Evolutionary conservation across 1,140 invertebrate species (phyloP).

Genomic region (Musca vetustissima): DNA sequence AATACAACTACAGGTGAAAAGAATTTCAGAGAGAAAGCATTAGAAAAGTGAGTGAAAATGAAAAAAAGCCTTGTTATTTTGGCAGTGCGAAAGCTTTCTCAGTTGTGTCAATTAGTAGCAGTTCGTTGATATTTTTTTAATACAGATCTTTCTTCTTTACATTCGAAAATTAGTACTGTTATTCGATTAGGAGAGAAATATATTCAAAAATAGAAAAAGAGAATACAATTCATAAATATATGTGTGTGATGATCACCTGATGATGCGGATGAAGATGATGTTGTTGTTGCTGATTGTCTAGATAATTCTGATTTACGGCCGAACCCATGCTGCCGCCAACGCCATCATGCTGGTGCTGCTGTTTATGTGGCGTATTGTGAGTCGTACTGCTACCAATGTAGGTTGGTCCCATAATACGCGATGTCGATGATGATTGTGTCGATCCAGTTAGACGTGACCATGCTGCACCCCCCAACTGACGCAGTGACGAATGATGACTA

Average conservation of each 20-base stretch:
- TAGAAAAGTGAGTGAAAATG: too few species aligned
- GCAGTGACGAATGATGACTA: constrained; percentile 48
- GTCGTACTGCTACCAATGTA: constrained; percentile 8
- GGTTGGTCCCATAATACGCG: constrained; percentile 14
- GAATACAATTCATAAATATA: too few species aligned
- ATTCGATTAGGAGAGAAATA: too few species aligned
- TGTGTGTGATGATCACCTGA: constrained; percentile 43
- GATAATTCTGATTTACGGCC: constrained; percentile 12
- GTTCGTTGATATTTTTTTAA: too few species aligned
- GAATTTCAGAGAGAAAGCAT: too few species aligned
- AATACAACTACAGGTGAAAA: too few species aligned
- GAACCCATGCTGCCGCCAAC: constrained; percentile 40
- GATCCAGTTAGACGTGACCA: neutral
- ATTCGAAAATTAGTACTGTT: too few species aligned
- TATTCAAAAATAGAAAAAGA: too few species aligned
- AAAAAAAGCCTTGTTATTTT: too few species aligned
- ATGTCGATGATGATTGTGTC: constrained; percentile 11
- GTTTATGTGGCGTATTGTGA: constrained; percentile 18
- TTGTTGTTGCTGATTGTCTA: constrained; percentile 47
- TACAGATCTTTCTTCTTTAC: too few species aligned
- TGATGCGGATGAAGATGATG: constrained; percentile 25
- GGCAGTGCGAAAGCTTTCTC: too few species aligned
- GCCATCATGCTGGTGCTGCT: constrained; percentile 46
- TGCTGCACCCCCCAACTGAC: constrained; percentile 40
- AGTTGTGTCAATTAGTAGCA: too few species aligned